phyloP scores from a whole-genome alignment of 2,888 invertebrate genomes.

The Caenorhabditis auriculariae region DNA sequence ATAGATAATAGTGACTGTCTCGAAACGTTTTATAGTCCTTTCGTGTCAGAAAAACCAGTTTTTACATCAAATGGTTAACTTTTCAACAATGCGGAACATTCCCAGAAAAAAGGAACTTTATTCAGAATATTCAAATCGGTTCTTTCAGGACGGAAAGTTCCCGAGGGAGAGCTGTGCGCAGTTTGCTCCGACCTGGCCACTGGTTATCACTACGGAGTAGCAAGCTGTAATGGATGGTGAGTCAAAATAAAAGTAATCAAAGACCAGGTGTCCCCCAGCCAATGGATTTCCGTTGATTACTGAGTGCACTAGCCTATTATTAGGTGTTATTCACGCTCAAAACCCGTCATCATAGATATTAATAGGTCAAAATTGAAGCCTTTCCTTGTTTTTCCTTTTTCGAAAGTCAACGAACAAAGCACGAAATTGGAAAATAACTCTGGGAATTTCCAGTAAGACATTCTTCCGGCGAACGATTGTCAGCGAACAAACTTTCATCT shows the following conservation, averaged over 20 bases:
- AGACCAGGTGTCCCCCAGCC: no score
- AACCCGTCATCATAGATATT: background rate
- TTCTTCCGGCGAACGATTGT: conserved; percentile 63
- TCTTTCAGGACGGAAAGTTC: conserved; percentile 49
- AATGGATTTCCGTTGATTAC: no score
- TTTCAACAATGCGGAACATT: background rate
- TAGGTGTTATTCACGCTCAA: no score
- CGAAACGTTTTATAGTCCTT: background rate
- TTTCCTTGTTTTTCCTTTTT: background rate
- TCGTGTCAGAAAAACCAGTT: background rate
- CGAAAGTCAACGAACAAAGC: background rate
- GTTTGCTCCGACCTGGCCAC: conserved; percentile 62
- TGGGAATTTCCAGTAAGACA: conserved; percentile 52
- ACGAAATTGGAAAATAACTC: background rate
- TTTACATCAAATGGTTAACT: background rate
- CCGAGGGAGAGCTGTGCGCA: conserved; percentile 59
- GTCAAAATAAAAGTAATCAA: no score
- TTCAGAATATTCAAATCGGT: background rate
- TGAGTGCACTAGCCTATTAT: no score
- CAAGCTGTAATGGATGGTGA: conserved; percentile 61
- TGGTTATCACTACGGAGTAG: conserved; percentile 59
- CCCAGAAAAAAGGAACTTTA: background rate
- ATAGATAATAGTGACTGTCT: no score
- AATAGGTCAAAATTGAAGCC: background rate
- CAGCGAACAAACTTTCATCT: conserved; percentile 62